Evolutionary conservation across 2,113 vertebrate genomes (phyloP).

Genomic region (Ginglymostoma cirratum): DNA sequence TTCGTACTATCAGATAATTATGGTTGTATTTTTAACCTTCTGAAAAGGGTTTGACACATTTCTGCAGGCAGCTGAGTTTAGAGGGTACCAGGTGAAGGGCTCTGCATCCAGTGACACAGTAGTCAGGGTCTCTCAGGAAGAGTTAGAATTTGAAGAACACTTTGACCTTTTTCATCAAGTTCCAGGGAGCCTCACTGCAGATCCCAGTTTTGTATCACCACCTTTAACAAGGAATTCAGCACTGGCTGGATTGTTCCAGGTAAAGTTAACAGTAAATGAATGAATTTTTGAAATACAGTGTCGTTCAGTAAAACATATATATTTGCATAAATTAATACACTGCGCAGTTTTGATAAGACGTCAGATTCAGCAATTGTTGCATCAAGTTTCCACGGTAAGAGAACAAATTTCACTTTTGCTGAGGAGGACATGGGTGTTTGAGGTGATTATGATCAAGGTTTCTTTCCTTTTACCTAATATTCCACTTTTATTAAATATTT

Average conservation of each 20-base stretch:
- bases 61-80: conserved; percentile 56
- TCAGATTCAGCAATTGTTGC: not conserved
- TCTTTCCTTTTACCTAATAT: not conserved
- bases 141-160: conserved; percentile 40
- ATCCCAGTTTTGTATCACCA: not conserved
- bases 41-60: conserved; percentile 12
- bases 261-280: not conserved
- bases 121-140: conserved; percentile 46
- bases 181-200: not conserved
- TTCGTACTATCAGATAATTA: not conserved
- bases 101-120: conserved; percentile 55
- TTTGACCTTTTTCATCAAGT: not conserved
- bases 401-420: not conserved
- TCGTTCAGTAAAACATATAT: not conserved
- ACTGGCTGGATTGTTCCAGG: not conserved
- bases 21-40: not conserved
- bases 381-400: not conserved
- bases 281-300: not conserved
- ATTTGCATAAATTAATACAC: not conserved
- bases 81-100: conserved; percentile 57
- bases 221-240: not conserved
- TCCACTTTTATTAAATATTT: not conserved
- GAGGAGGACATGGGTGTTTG: not conserved
- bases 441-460: conserved; percentile 2
- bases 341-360: not conserved